Evolutionary conservation across 2,797 vertebrate genomes (phyloP), one percentile per base, ranked within the genome.

Genomic region (Chromis chromis): DNA sequence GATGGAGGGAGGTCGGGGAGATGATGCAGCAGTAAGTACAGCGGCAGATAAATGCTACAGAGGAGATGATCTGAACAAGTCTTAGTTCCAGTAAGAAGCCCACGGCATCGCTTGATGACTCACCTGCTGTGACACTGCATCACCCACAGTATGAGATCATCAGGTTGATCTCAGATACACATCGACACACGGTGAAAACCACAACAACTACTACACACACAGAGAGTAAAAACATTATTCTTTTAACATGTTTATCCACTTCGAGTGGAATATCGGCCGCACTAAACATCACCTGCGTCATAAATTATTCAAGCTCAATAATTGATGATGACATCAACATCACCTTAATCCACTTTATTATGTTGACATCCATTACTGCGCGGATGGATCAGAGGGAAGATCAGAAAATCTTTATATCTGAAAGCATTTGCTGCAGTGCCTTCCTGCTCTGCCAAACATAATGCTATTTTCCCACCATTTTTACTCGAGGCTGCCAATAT

Each of bases 71-170:
- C 62, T 68, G 82, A 86, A 70, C 49, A 1, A 49, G 55, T 76
- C 66, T 88, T 57, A 65, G 54, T 94, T 94, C 91, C 92, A 66
- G 92, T 89, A 91, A 92, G 65, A 76, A 17, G 60, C 78, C 72
- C 57, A 83, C 77, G 9, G 75, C 85, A 83, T 82, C 53, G 56
- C 27, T 44, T 50, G 82, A 88, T 94, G 92, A 93, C 87, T 94
- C 91, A 92, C 86, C 86, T 89, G 87, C 60, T 39, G 76, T 83
- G 78, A 67, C 72, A 61, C 71, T 77, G 62, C 83, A 86, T 91
- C 90, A 88, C 65, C 81, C 76, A 67, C 74, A 50, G 76, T 4
- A 70, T 93, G 92, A 92, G 69, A 84, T 93, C 92, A 93, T 88
- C 83, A 86, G 79, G 83, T 88, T 78, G 70, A 79, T 78, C 66